Conservation (phyloP, 2,113 vertebrate genomes). For the Cynoglossus semilaevis region DNA sequence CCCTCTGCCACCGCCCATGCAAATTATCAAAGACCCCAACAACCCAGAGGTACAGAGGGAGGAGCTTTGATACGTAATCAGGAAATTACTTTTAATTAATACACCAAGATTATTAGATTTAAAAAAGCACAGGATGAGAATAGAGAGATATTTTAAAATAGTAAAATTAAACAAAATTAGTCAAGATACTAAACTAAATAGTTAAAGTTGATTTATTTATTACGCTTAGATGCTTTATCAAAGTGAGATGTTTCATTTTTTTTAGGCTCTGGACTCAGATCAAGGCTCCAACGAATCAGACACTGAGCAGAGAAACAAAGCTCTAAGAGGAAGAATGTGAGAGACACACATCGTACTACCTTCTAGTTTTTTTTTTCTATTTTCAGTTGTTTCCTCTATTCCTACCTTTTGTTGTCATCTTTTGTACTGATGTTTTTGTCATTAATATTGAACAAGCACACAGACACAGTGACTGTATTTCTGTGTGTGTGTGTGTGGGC, state of each 20-base stretch:
- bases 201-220: neutral
- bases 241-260: neutral
- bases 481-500: slow-evolving; percentile 2
- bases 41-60: slow-evolving; percentile 80
- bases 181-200: too few species aligned
- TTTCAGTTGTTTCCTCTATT: too few species aligned
- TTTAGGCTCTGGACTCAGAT: slow-evolving; percentile 84
- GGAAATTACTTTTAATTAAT: too few species aligned
- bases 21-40: slow-evolving; percentile 96
- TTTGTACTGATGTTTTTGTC: too few species aligned
- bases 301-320: slow-evolving; percentile 92
- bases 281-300: slow-evolving; percentile 87
- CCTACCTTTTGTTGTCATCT: too few species aligned
- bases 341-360: slow-evolving; percentile 50
- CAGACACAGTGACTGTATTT: slow-evolving; percentile 47
- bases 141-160: too few species aligned
- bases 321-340: slow-evolving; percentile 94
- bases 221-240: neutral
- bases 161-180: too few species aligned
- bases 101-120: too few species aligned
- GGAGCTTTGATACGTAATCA: neutral
- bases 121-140: too few species aligned
- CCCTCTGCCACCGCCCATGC: slow-evolving; percentile 94
- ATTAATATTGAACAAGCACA: neutral
- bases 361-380: too few species aligned